These are phyloP conservation scores for Octodonta nipae DNA, from an alignment of 2,888 invertebrate species.

Conservation along the genomic window DNA sequence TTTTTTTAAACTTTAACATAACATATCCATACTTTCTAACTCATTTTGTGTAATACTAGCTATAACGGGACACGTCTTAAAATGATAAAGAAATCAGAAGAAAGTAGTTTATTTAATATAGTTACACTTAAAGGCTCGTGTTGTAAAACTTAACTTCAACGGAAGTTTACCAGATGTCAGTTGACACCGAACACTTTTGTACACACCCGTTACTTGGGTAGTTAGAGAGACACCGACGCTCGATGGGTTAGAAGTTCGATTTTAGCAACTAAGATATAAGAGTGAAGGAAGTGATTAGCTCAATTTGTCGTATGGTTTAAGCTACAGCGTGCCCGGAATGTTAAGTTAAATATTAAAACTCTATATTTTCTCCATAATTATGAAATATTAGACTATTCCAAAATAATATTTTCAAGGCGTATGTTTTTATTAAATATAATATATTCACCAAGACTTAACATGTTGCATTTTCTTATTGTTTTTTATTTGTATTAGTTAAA, in stretches of 20 bases:
- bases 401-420: too few relatives aligned
- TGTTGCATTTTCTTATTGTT: too few relatives aligned
- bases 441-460: too few relatives aligned
- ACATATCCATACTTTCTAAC: too few relatives aligned
- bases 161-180: slow-evolving; percentile 6
- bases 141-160: slow-evolving; percentile 7
- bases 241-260: neutral
- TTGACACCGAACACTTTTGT: slow-evolving; percentile 3
- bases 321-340: slow-evolving; percentile 1
- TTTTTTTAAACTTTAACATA: too few relatives aligned
- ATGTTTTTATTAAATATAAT: too few relatives aligned
- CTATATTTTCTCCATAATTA: too few relatives aligned
- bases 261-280: neutral
- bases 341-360: too few relatives aligned
- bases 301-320: neutral
- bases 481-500: too few relatives aligned
- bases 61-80: slow-evolving; percentile 7
- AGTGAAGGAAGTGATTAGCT: neutral
- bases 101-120: slow-evolving; percentile 4
- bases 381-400: too few relatives aligned
- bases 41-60: slow-evolving; percentile 5
- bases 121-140: slow-evolving; percentile 5
- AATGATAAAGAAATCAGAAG: slow-evolving; percentile 5
- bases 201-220: neutral
- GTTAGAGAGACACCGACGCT: slow-evolving; percentile 3